These are phyloP conservation scores for Chrysolina oricalcia DNA, from an alignment of 2,888 invertebrate genomes.

Conservation along the genomic window DNA sequence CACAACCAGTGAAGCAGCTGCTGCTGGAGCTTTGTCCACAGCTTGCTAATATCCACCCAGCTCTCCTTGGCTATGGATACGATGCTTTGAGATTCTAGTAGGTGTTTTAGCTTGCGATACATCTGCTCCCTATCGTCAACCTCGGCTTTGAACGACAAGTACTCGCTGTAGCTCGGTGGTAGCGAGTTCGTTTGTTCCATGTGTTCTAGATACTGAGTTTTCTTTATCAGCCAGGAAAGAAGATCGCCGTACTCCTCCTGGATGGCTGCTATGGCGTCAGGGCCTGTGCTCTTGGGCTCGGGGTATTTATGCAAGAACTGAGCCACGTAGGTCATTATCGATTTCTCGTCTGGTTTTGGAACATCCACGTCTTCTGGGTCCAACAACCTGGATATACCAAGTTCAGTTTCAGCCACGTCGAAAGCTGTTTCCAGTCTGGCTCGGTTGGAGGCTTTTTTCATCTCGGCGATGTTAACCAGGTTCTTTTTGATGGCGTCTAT, in stretches of 20 bases:
- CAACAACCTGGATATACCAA: constrained; percentile 92
- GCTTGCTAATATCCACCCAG: constrained; percentile 87
- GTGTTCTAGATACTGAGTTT: constrained; percentile 84
- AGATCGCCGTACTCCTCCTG: constrained; percentile 88
- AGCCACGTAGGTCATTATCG: constrained; percentile 98
- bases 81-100: constrained; percentile 87
- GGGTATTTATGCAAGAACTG: constrained; percentile 97
- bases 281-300: constrained; percentile 85
- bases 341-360: constrained; percentile 95
- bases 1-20: constrained; percentile 91
- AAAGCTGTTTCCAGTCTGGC: constrained; percentile 94
- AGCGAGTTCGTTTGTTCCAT: constrained; percentile 84
- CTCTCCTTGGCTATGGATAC: constrained; percentile 88
- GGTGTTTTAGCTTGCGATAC: constrained; percentile 85
- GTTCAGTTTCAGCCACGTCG: constrained; percentile 90
- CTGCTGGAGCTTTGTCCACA: constrained; percentile 87
- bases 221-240: constrained; percentile 87
- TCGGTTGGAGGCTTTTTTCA: constrained; percentile 85
- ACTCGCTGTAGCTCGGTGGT: constrained; percentile 87
- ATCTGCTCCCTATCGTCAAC: constrained; percentile 81
- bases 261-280: constrained; percentile 83
- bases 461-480: constrained; percentile 89
- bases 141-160: constrained; percentile 84
- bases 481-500: constrained; percentile 96
- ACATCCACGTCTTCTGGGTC: constrained; percentile 98